These are phyloP conservation scores for Cecidostiba fungosa DNA, from an alignment of 2,888 invertebrate species.

Conservation along the genomic window DNA sequence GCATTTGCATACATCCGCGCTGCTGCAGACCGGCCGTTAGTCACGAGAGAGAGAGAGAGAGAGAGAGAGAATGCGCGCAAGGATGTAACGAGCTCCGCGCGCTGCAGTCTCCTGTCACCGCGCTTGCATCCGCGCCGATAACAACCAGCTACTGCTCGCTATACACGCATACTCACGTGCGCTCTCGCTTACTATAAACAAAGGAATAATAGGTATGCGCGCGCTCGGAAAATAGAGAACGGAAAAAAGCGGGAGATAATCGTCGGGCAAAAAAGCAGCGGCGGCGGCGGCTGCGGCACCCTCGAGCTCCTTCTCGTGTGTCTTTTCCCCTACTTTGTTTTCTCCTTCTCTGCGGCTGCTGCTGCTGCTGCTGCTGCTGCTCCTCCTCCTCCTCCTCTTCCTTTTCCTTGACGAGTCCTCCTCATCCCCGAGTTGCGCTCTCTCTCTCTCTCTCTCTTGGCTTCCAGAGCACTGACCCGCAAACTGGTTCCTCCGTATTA, in stretches of 20 bases:
- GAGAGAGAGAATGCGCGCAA: slow-evolving; percentile 2
- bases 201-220: slow-evolving; percentile 5
- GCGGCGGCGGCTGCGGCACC: neutral
- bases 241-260: neutral
- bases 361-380: slow-evolving; percentile 12
- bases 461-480: slow-evolving; percentile 76
- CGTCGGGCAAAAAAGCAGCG: slow-evolving; percentile 3
- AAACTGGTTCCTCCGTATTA: slow-evolving; percentile 77
- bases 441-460: slow-evolving; percentile 51
- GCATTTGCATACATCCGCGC: slow-evolving; percentile 32
- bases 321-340: slow-evolving; percentile 19
- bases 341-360: slow-evolving; percentile 37
- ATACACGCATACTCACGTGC: neutral
- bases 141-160: neutral
- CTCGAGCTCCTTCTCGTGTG: neutral
- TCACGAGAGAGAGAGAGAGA: slow-evolving; percentile 23
- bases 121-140: neutral
- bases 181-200: neutral
- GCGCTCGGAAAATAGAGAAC: slow-evolving; percentile 8
- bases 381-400: slow-evolving; percentile 48
- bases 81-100: slow-evolving; percentile 27
- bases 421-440: slow-evolving; percentile 68
- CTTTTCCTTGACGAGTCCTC: slow-evolving; percentile 59
- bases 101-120: neutral
- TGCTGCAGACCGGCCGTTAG: slow-evolving; percentile 14